Evolutionary conservation across 2,113 vertebrate genomes (phyloP), one percentile per base, ranked within the genome.

Genomic region (Morone chrysops): DNA sequence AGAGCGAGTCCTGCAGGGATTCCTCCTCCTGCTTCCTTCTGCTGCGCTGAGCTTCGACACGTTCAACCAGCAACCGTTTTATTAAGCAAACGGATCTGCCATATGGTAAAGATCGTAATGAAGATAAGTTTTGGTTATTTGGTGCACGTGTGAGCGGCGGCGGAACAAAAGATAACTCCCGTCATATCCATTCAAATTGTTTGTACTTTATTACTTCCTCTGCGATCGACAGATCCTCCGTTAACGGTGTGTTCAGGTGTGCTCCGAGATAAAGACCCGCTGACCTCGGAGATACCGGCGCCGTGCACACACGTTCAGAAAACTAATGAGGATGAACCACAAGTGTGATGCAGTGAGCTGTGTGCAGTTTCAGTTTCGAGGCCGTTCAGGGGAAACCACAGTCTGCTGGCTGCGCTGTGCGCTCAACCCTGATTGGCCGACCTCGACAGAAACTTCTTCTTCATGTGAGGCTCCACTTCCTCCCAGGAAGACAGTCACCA

Each of bases 401-500:
- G 79, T 38, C 74, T 87, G 86, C 70, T 76, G 31, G 83, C 61
- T 81, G 31, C 48, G 17, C 38, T n/a, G 18, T 54, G 54, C n/a
- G 61, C 16, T 81, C 47, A 18, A 8, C 22, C 9, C 85, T 90
- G 88, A 94, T 95, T 95, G 93, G 94, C 71, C 31, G 36, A 6
- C 17, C 20, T 53, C 10, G 3, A n/a, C 41, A 45, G 56, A 80
- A 18, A 45, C 78, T 4, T 67, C 0, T 38, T 75, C 40, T 65
- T 67, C 73, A 5, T 81, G 12, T 72, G 80, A 78, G 78, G 54
- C 71, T 69, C 20, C 6, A 94, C 91, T 95, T 95, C 94, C 94
- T 94, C 72, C 13, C 92, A 94, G 93, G 93, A 94, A 94, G 89
- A 79, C 38, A 2, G 50, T 47, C 48, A 17, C 22, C 75, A 78